Percentiles rank a stretch among this genome's conserved stretches.
Evolutionary conservation across 1,140 invertebrate genomes (phyloP).

Genomic region (Sminthurides bifidus): DNA sequence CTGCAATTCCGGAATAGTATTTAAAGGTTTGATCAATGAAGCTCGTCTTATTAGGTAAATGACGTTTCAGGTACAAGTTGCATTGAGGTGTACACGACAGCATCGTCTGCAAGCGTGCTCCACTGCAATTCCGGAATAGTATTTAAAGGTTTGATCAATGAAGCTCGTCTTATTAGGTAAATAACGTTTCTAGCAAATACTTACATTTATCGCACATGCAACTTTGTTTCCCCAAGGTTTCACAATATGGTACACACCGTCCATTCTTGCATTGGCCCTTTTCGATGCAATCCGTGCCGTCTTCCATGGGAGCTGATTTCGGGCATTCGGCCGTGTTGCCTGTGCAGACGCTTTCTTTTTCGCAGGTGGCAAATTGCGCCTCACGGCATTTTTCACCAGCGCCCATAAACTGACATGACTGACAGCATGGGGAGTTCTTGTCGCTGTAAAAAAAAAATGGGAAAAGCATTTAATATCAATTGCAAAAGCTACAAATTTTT

Average conservation of each 20-base stretch:
- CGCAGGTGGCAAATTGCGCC: conserved; percentile 76
- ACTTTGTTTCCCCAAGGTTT: conserved; percentile 77
- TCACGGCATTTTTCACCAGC: conserved; percentile 63
- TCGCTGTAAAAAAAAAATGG: conserved; percentile 50
- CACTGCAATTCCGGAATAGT: too few species aligned
- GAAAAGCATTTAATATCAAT: too few species aligned
- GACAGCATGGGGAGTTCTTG: conserved; percentile 88
- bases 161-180: too few species aligned
- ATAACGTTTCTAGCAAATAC: too few species aligned
- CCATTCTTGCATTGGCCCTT: conserved; percentile 72
- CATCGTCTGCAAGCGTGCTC: conserved; percentile 77
- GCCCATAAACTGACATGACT: conserved; percentile 72
- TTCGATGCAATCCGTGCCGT: conserved; percentile 75
- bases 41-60: too few species aligned
- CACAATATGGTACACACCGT: conserved; percentile 82
- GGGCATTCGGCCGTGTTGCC: conserved; percentile 57
- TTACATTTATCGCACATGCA: conserved; percentile 89
- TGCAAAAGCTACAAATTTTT: conserved; percentile 12
- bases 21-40: too few species aligned
- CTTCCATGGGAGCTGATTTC: conserved; percentile 69
- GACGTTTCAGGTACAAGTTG: conserved; percentile 82
- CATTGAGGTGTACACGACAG: conserved; percentile 77
- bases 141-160: too few species aligned
- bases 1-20: too few species aligned
- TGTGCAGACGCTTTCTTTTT: conserved; percentile 55